Evolutionary conservation across 2,888 invertebrate genomes (phyloP), one percentile per base, ranked within the genome.

Genomic region (Trilocha varians): DNA sequence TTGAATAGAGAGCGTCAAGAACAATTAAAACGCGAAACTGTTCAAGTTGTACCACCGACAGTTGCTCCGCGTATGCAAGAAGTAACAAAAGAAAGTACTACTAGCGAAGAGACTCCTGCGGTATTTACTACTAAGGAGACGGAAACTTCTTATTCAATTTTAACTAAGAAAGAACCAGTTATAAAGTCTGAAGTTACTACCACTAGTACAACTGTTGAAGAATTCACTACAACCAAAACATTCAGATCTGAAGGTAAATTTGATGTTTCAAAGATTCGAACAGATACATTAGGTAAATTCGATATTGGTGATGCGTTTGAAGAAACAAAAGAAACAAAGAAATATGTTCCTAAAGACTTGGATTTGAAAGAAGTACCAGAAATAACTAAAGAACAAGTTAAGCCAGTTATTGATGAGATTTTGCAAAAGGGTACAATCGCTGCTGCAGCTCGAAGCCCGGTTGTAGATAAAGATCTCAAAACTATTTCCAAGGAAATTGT

Each of bases 381-480:
- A 57, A 75, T 80, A 37, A 78, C 78, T 9, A 84, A 78, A 58
- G 82, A 84, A 50, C 72, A 82, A 55, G 73, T 83, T 0, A 77
- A 82, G 51, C 75, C 80, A 37, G 70, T 84, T 1, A 82, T 83
- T 47, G 84, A 85, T 44, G 83, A 85, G 32, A 80, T 83, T 47
- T 55, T 82, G 38, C 78, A 83, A 40, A 84, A 75, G 50, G 78
- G 83, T 6, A 71, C 73, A 4, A 70, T 75, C 41, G 80, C 69
- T 25, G 82, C 76, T 8, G 70, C 78, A 35, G 63, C 78, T 32
- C 66, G 66, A 53, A 83, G 77, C 49, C 82, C 84, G 9, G 43
- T 69, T n/a, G 38, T 58, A 38, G 85, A 84, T 15, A 85, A 83
- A 60, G 84, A 83, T 46, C 59, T 72, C 1, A 83, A 79, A 63